Evolutionary conservation across 2,113 vertebrate species (phyloP), one percentile per base, ranked within the genome.

Genomic region (Perca flavescens): DNA sequence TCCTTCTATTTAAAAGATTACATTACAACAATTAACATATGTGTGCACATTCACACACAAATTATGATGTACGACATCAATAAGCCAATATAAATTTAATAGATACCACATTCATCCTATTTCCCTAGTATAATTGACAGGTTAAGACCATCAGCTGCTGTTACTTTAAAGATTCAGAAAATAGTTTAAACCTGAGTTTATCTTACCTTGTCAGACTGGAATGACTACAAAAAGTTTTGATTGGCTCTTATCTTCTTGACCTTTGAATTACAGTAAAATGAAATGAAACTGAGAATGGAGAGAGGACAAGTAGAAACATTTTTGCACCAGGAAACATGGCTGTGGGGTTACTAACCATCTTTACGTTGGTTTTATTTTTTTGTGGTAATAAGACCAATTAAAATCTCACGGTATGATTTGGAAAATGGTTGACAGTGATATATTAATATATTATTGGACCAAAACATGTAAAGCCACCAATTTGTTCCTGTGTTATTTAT

Each of bases 271-370:
- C 25, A 25, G 25, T 25, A 13, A 40, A 56, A 57, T 50, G 6
- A 52, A 28, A 52, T 12, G 17, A 47, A 75, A 22, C 14, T 28
- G 3, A 14, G 53, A 9, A 46, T 3, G 10, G 15, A n/a, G 22
- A 67, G 12, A 61, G 5, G 54, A 31, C 22, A 25, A 40, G 47
- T 21, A 47, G 36, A 21, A 57, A 22, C n/a, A 36, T 47, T 15
- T 17, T 62, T 54, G 49, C 56, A 49, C 14, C 19, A 61, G 17
- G 22, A 61, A n/a, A 25, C 13, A 10, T 21, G n/a, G 3, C 28
- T 83, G 25, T 63, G 58, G 28, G 50, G 40, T 40, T n/a, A 34
- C 21, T 76, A 34, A 68, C 77, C n/a, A 46, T 57, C 46, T 66
- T 71, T 25, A 50, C 1, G 0, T 47, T 53, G 14, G 11, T 66